These are phyloP conservation scores for Clarias batrachus DNA, from an alignment of 2,113 vertebrate genomes.

Conservation along the genomic window DNA sequence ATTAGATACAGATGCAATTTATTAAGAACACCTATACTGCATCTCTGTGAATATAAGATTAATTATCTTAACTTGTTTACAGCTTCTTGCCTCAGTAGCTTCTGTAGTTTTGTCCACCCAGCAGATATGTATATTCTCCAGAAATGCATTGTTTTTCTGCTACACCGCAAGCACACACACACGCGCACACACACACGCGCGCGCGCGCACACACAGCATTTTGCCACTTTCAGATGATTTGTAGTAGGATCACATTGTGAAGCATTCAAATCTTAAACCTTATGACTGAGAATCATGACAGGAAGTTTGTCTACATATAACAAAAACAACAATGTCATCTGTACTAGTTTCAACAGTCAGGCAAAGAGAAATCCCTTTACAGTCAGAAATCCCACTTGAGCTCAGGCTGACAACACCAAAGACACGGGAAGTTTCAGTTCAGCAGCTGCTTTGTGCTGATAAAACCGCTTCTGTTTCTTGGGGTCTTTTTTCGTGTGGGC, in stretches of 20 bases:
- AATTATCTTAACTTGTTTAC: neutral
- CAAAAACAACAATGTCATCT: neutral
- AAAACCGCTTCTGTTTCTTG: neutral
- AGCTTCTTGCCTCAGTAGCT: neutral
- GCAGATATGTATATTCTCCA: neutral
- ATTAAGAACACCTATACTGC: neutral
- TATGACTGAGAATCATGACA: neutral
- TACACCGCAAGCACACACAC: conserved; percentile 17
- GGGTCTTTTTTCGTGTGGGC: neutral
- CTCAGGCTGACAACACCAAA: neutral
- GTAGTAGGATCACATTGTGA: neutral
- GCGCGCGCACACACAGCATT: too few species aligned
- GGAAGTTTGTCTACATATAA: neutral
- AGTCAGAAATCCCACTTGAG: neutral
- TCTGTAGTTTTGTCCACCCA: neutral
- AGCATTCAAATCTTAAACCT: neutral
- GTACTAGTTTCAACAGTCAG: neutral
- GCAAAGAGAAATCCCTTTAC: neutral
- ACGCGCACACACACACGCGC: too few species aligned
- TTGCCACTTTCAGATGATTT: neutral
- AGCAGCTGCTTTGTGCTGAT: neutral
- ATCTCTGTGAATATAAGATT: neutral
- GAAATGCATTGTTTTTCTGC: neutral
- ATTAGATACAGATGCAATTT: neutral
- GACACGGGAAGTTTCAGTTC: conserved; percentile 4